Evolutionary conservation across 2,888 invertebrate species (phyloP).

Genomic region (Pterobdella sp.): DNA sequence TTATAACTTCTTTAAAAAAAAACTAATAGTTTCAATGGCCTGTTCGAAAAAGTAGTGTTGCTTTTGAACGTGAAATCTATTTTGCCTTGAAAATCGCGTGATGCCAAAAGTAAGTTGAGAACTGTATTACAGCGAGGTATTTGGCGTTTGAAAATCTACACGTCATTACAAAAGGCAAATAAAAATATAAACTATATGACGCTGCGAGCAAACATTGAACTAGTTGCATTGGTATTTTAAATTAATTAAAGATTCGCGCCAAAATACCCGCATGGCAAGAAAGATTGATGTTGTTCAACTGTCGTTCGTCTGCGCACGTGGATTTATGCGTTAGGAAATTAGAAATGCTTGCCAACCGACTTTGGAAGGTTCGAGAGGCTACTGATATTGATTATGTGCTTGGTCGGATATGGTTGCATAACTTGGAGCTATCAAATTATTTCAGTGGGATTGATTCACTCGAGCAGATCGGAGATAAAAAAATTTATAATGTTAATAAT

Average conservation of each 20-base stretch:
- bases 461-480: not conserved
- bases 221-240: too few relatives aligned
- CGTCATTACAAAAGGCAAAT: constrained; percentile 3
- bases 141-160: not conserved
- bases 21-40: too few relatives aligned
- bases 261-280: too few relatives aligned
- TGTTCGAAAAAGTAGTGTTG: too few relatives aligned
- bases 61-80: too few relatives aligned
- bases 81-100: too few relatives aligned
- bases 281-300: too few relatives aligned
- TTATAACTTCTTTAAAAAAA: not conserved
- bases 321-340: constrained; percentile 14
- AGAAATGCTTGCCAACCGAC: constrained; percentile 27
- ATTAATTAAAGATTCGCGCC: too few relatives aligned
- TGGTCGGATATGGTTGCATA: constrained; percentile 27
- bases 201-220: not conserved
- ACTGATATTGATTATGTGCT: constrained; percentile 24
- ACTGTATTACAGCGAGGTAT: too few relatives aligned
- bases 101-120: too few relatives aligned
- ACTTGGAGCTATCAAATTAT: constrained; percentile 21
- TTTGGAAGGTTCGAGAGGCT: constrained; percentile 25
- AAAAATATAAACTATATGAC: constrained; percentile 4
- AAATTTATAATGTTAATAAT: too few relatives aligned
- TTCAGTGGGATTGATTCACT: not conserved
- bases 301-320: too few relatives aligned